Conservation (phyloP, 2,797 vertebrate species). For the Gadopsis bispinosus region DNA sequence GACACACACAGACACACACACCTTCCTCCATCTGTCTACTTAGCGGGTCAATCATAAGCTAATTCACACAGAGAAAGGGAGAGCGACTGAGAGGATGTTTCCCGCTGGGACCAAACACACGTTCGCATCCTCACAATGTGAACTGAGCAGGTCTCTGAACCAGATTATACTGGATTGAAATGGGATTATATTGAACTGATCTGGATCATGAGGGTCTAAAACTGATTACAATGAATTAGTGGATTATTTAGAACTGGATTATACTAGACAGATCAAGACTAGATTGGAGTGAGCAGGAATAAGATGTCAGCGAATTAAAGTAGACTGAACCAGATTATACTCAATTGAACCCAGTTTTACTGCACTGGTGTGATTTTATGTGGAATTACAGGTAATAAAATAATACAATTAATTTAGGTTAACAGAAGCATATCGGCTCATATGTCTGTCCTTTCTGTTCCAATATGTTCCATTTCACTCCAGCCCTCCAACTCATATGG, state of each 20-base stretch:
- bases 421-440: not conserved
- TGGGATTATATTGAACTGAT: conserved; percentile 64
- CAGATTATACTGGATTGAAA: conserved; percentile 71
- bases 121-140: conserved; percentile 56
- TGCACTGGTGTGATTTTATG: conserved; percentile 3
- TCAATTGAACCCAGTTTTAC: conserved; percentile 42
- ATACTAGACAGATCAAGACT: conserved; percentile 46
- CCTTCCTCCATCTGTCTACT: conserved; percentile 76
- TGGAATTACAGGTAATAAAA: conserved; percentile 6
- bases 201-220: conserved; percentile 66
- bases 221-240: conserved; percentile 68
- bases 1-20: conserved; percentile 63
- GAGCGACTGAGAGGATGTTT: conserved; percentile 47
- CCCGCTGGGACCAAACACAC: conserved; percentile 46
- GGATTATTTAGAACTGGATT: conserved; percentile 65
- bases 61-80: conserved; percentile 52
- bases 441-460: not conserved
- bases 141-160: conserved; percentile 57
- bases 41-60: conserved; percentile 73
- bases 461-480: conserved; percentile 6
- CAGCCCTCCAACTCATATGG: not conserved
- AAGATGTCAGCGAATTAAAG: conserved; percentile 33
- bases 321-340: conserved; percentile 45
- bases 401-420: conserved; percentile 18
- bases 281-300: conserved; percentile 25